These are phyloP conservation scores for Thunnus thynnus DNA, from an alignment of 2,113 vertebrate species.

Conservation along the genomic window DNA sequence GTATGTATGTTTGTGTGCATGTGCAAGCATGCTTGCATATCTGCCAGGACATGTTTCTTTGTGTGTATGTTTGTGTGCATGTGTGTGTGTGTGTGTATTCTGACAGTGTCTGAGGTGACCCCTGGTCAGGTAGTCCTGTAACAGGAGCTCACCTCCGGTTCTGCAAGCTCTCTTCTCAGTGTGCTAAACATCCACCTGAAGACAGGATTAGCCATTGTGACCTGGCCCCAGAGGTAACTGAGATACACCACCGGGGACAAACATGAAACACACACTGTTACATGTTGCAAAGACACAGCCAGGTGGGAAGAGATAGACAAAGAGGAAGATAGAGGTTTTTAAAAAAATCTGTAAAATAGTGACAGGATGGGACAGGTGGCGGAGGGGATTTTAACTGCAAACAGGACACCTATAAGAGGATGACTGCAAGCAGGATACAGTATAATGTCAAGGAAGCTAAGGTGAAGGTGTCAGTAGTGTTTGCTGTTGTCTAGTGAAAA, in stretches of 20 bases:
- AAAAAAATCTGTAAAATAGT: slow-evolving; percentile 41
- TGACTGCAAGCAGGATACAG: slow-evolving; percentile 57
- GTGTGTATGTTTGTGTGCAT: slow-evolving; percentile 39
- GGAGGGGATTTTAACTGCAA: slow-evolving; percentile 71
- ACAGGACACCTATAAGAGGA: slow-evolving; percentile 81
- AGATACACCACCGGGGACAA: slow-evolving; percentile 79
- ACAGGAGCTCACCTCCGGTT: slow-evolving; percentile 85
- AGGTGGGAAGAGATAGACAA: slow-evolving; percentile 50
- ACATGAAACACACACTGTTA: slow-evolving; percentile 78
- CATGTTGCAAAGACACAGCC: slow-evolving; percentile 60
- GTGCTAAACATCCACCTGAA: slow-evolving; percentile 86
- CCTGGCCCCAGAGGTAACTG: slow-evolving; percentile 82
- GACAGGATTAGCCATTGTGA: slow-evolving; percentile 85
- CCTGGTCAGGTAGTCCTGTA: slow-evolving; percentile 85
- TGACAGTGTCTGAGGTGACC: slow-evolving; percentile 82
- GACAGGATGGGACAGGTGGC: slow-evolving; percentile 59
- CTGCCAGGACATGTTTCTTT: slow-evolving; percentile 24
- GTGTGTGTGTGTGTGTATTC: slow-evolving; percentile 21
- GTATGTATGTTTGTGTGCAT: slow-evolving; percentile 24
- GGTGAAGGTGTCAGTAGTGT: slow-evolving; percentile 81
- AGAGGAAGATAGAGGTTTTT: slow-evolving; percentile 25
- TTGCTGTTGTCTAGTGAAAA: slow-evolving; percentile 76
- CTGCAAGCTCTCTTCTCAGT: slow-evolving; percentile 80
- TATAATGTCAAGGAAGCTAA: slow-evolving; percentile 62
- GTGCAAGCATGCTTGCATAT: slow-evolving; percentile 17